A percentile compares a stretch with the other conserved stretches of the same genome.
Evolutionary conservation across 2,797 vertebrate species (phyloP).

Genomic region (Catharus ustulatus): DNA sequence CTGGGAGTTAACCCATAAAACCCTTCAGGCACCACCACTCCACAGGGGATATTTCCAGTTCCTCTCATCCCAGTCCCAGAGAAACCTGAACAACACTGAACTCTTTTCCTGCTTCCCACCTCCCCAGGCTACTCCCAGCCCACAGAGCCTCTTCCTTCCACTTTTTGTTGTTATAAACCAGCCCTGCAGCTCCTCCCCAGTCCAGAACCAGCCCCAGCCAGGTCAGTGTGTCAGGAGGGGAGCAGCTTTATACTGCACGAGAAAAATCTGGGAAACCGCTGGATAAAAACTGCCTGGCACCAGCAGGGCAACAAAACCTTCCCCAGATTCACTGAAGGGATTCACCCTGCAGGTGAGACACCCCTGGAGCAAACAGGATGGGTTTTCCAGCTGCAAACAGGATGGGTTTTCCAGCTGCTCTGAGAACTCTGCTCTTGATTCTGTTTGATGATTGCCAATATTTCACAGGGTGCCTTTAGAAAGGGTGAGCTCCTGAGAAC

Average conservation of each 20-base stretch:
- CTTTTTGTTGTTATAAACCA: not conserved
- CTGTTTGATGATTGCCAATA: not conserved
- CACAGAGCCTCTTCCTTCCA: not conserved
- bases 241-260: not conserved
- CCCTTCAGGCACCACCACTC: not conserved
- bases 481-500: not conserved
- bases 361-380: not conserved
- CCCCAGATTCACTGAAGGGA: not conserved
- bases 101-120: not conserved
- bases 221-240: not conserved
- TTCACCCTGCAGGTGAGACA: not conserved
- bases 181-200: not conserved
- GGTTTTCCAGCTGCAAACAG: not conserved
- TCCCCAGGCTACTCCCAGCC: not conserved
- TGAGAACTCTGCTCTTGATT: not conserved
- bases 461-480: not conserved
- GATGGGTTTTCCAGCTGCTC: not conserved
- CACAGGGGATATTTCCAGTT: not conserved
- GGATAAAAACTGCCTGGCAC: not conserved
- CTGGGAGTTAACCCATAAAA: accelerated
- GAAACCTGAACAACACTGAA: not conserved
- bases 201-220: not conserved
- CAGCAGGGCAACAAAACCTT: not conserved
- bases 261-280: not conserved
- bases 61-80: not conserved